Evolutionary conservation across 2,113 vertebrate genomes (phyloP), one percentile per base, ranked within the genome.

Genomic region (Grus americana): DNA sequence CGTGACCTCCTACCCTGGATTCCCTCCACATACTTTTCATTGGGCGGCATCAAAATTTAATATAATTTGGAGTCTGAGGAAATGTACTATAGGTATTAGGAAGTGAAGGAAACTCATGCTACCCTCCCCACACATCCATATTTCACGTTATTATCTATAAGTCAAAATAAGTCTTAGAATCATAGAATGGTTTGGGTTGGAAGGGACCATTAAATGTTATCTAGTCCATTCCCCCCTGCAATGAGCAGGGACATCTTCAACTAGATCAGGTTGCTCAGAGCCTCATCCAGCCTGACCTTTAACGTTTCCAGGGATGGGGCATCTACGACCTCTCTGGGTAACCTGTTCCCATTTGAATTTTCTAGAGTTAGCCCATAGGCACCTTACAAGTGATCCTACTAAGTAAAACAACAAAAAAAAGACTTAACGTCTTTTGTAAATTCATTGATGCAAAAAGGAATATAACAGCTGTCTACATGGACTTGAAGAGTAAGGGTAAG

Each of bases 71-170:
- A 63, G 66, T 11, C 11, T 49, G 52, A 61, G 34, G 21, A 87
- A 91, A 89, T 30, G 13, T 27, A 5, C 24, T 57, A 6, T 7
- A 79, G 36, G 12, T 59, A 61, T 36, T 50, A 62, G 17, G 11
- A 84, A 46, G 5, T 44, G 18, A 82, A 57, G 14, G 50, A 67
- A 67, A 79, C 5, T 36, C 23, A 36, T 73, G 11, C 7, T 85
- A 24, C 20, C 5, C 32, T 71, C 17, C 1, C 0, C 50, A 62
- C 12, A 78, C 11, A 13, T 10, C 5, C 3, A 7, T 80, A 23
- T 66, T 42, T 46, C 54, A 73, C 9, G 16, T 57, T 57, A 62
- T 50, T 67, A 5, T 15, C 42, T 80, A 36, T 52, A 81, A 86
- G 9, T 12, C 58, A 61, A 72, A 34, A 15, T 24, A 82, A 57